Evolutionary conservation across 1,140 invertebrate species (phyloP), one percentile per base, ranked within the genome.

Genomic region (Laupala kohalensis): DNA sequence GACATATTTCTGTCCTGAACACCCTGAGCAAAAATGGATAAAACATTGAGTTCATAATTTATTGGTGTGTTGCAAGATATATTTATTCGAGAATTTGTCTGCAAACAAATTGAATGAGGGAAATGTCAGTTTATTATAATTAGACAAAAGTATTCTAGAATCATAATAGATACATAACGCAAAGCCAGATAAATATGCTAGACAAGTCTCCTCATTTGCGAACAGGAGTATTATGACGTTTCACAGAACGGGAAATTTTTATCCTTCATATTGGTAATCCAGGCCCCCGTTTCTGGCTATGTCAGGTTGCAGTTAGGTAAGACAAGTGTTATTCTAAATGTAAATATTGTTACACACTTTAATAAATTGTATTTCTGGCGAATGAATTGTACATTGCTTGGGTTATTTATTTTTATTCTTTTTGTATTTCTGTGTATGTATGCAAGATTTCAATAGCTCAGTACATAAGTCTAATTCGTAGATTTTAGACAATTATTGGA

Each of bases 271-370:
- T 67, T 23, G 5, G 28, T 28, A 68, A 29, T 29, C 26, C 19
- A 27, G 28, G 23, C 26, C 24, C n/a, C 26, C 29, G 67, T 27
- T 28, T 19, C 5, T 26, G 67, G 15, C 12, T 27, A 29, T 29
- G n/a, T 23, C 29, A 29, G 25, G 9, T 28, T 29, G 67, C 29
- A 19, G 19, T 27, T n/a, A 23, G 26, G 30, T 64, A 67, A 70
- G 69, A 73, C 67, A 27, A 75, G 75, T 76, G 75, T 76, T 76
- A 77, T 77, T 77, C 76, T 77, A 77, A 77, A 77, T 77, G 76
- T 77, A 77, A 76, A 77, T 77, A 77, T 77, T 75, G 76, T 77
- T 77, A 75, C 67, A 72, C 72, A 74, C 29, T 70, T 70, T 53
- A 70, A 72, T 29, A 67, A 71, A 73, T 64, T 62, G 72, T 67